Conservation (phyloP, 2,797 vertebrate genomes). For the Apodemus agrarius region DNA sequence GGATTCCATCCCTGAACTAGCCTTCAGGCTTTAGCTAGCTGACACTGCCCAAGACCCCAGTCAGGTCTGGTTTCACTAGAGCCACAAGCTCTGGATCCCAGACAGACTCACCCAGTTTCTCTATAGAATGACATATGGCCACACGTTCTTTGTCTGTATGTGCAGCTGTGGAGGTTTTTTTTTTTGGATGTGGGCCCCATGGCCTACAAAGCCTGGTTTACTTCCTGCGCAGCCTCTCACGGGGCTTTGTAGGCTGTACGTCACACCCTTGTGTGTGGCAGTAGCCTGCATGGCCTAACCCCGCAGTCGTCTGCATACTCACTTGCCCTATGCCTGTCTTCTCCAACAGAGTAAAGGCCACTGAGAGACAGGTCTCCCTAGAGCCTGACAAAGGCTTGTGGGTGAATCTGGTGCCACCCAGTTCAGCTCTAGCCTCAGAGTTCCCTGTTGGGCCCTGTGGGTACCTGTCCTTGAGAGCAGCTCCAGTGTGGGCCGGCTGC, state of each 20-base stretch:
- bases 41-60: not conserved
- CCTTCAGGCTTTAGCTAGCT: not conserved
- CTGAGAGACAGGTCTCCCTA: not conserved
- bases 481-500: not conserved
- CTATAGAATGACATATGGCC: not conserved
- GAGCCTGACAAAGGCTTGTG: not conserved
- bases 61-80: not conserved
- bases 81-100: not conserved
- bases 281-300: rapidly evolving
- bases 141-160: not conserved
- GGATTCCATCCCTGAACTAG: not conserved
- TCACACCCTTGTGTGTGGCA: not conserved
- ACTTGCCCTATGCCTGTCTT: not conserved
- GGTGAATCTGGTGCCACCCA: not conserved
- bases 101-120: not conserved
- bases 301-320: not conserved
- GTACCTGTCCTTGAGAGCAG: not conserved
- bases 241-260: not conserved
- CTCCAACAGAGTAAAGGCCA: not conserved
- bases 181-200: not conserved
- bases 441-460: not conserved
- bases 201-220: too few species aligned
- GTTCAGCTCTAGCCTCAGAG: not conserved
- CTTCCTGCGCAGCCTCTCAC: too few species aligned
- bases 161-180: not conserved